A percentile compares a stretch with the other conserved stretches of the same genome.
Conservation (phyloP, 2,113 vertebrate species). For the Centropus bengalensis region DNA sequence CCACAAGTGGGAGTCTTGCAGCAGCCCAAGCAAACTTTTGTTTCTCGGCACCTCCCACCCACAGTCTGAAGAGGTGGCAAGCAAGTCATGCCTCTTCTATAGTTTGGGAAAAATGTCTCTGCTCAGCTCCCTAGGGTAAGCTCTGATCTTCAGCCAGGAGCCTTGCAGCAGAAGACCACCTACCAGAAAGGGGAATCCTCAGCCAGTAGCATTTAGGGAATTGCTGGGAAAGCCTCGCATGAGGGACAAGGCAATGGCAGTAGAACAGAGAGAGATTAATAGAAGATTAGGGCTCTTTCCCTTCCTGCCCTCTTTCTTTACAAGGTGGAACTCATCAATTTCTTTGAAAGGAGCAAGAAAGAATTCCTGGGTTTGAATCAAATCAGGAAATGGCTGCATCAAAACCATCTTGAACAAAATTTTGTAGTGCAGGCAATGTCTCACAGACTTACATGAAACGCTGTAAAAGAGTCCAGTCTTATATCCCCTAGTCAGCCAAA, state of each 20-base stretch:
- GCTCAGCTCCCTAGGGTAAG: background rate
- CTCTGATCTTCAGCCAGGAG: background rate
- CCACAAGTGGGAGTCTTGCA: background rate
- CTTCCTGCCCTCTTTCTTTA: background rate
- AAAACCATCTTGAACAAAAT: background rate
- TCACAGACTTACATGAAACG: background rate
- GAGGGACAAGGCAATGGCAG: background rate
- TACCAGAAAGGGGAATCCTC: background rate
- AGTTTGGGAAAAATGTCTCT: background rate
- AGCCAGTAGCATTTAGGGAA: background rate
- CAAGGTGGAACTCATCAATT: background rate
- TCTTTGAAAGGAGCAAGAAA: background rate
- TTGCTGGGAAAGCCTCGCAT: accelerated
- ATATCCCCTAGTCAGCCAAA: background rate
- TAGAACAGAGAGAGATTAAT: background rate
- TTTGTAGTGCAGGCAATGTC: background rate
- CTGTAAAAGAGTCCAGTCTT: background rate
- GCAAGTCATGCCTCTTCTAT: background rate
- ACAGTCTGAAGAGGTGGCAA: background rate
- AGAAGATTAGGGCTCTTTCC: background rate
- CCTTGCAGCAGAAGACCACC: background rate
- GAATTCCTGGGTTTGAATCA: background rate
- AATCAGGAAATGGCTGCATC: background rate
- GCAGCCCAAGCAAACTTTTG: background rate
- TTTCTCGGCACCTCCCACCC: background rate